Base-by-base conservation (phyloP, 2,797 vertebrate species). In the Silurus aristotelis region DNA sequence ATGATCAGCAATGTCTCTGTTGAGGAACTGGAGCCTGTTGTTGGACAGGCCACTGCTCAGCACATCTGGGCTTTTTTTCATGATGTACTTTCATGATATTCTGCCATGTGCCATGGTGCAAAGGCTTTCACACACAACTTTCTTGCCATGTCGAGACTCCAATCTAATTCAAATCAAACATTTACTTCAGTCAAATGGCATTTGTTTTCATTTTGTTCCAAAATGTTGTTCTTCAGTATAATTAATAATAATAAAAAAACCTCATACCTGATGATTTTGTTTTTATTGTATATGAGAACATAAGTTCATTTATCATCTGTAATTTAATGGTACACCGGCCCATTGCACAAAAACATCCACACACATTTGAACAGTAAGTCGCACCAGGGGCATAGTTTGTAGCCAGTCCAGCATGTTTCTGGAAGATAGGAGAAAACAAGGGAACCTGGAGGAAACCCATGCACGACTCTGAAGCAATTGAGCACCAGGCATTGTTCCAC, bases 41-140 rank as follows among this genome's bases (percentile, higher is more conserved):
- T 97, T 1, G 97, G 97, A 4, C 93, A 55, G 7, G 90, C 92
- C 0, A 91, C 86, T 0, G 96, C 97, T 4, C 95, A 93, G 83
- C 95, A 96, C 0, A 91, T 98, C 63, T 94, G 79, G 31, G 20
- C 0, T 93, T 99, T 94, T 89, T 96, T 97, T 90, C 92, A 94
- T 82, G 87, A 77, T 56, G 15, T 81, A 63, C 13, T 79, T 63
- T 60, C 77, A 4, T 79, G 77, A 79, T 79, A 12, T 68, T 88
- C 0, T 75, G 64, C 14, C 66, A 84, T 10, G 55, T 48, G 17
- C 17, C 20, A 27, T 38, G 19, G 0, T 15, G 55, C 20, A 55
- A n/a, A 85, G 56, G 31, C 66, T 43, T 71, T 63, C 27, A 48
- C 22, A 80, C 43, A 22, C 2, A 38, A 17, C 5, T 19, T 25